Evolutionary conservation across 2,888 invertebrate species (phyloP), one percentile per base, ranked within the genome.

Genomic region (Lycia hirtaria): DNA sequence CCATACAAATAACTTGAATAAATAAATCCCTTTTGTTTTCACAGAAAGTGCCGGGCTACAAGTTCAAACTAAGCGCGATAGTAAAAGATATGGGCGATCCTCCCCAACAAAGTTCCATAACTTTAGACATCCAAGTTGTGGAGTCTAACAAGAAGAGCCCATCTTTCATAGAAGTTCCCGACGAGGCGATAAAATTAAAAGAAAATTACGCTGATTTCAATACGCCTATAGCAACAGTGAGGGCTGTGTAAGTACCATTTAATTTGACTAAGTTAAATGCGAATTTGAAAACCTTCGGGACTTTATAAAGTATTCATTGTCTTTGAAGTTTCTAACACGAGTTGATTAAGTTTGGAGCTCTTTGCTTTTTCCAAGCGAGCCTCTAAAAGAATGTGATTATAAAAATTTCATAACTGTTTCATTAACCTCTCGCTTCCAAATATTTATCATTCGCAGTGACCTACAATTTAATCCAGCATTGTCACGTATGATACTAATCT

Each of bases 91-190:
- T 94, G 81, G 97, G 97, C 0, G 84, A 85, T 15, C 92, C 90
- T 9, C 92, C 94, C 6, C 94, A 94, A 72, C 93, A 94, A 73
- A 95, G 95, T 64, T 93, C 94, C 49, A 97, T 96, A 62, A 95
- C 95, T 77, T 94, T 98, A 62, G 95, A 96, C 68, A 96, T 98
- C 66, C 94, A 94, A 64, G 96, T 98, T 22, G 96, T 97, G 4
- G 96, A 96, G 75, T 96, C 96, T n/a, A 96, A 95, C 82, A 97
- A 96, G 90, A 97, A 96, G 84, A 95, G 95, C 65, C 97, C 97
- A 28, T 93, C 94, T 41, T 97, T 97, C 75, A 93, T 93, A 48
- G 90, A 92, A 65, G 92, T 93, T 62, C 93, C 94, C n/a, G 75
- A 86, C 56, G 91, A 93, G 52, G 93, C 94, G 61, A 95, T 95